Base-by-base conservation (phyloP, 2,888 invertebrate species). In the Teinopalpus imperialis region DNA sequence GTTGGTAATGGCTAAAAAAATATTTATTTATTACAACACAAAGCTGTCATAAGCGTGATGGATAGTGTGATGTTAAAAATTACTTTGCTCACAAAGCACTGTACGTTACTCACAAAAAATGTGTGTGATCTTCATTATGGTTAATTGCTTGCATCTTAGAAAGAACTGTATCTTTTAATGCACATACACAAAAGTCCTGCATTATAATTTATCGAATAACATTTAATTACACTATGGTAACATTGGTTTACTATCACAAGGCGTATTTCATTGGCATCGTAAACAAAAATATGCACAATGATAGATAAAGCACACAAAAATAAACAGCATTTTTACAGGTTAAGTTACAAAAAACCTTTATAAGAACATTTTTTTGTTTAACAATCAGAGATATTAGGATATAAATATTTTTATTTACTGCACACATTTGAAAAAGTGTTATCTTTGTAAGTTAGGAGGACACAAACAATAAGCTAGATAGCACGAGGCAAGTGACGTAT, bases 191-290 rank as follows among this genome's bases (percentile, higher is more conserved):
- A n/a, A 36, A 32, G 21, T 35, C 14, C 10, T 47, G 32, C 10
- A 43, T 37, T n/a, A 9, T 36, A 18, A 42, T 24, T 36, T 26
- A 34, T 7, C 13, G 13, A 27, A 35, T 35, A 42, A 36, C 34
- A 8, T 37, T 40, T 45, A 54, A 61, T 59, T 60, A 63, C 57
- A 53, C 59, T 68, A 70, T 49, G 70, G 69, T 71, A 70, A 72
- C 65, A 63, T 62, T 57, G 55, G 52, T 68, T 61, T 62, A 52
- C 46, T 59, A 61, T 70, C 64, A 73, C 66, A 68, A 31, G 16
- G 4, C 16, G 16, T 4, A 8, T 12, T 36, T 36, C 16, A 10
- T 16, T 23, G n/a, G n/a, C n/a, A 16, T 41, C 10, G 24, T 20
- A 18, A 32, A 20, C 9, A 16, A 18, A n/a, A 32, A n/a, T 24